Percentiles rank a stretch among this genome's conserved stretches.
Evolutionary conservation across 2,888 invertebrate species (phyloP).

Genomic region (Smittia aterrima): DNA sequence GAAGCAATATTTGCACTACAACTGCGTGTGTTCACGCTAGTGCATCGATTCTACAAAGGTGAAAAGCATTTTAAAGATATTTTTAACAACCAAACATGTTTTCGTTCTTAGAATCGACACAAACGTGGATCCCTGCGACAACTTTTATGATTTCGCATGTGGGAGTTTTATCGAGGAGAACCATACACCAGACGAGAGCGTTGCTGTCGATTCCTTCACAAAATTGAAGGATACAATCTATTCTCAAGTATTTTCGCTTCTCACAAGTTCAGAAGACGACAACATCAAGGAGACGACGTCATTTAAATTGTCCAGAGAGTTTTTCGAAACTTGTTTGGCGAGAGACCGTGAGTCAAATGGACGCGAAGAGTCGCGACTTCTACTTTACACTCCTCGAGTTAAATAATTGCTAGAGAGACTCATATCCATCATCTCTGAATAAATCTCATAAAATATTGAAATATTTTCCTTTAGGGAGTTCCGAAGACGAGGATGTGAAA

Average conservation of each 20-base stretch:
- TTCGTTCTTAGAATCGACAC: slow-evolving; percentile 54
- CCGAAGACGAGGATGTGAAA: not conserved
- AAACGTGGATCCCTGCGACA: slow-evolving; percentile 71
- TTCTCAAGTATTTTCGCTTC: not conserved
- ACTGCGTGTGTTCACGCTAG: not conserved
- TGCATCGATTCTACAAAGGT: not conserved
- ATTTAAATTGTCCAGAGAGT: not conserved
- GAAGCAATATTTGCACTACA: not conserved
- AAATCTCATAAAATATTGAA: too few relatives aligned
- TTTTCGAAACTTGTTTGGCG: not conserved
- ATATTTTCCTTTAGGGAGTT: not conserved
- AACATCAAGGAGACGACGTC: not conserved
- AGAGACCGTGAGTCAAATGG: not conserved
- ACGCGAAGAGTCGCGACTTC: too few relatives aligned
- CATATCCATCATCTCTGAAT: too few relatives aligned
- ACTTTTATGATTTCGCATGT: slow-evolving; percentile 71
- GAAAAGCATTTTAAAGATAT: not conserved
- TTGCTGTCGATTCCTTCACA: not conserved
- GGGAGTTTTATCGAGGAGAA: slow-evolving; percentile 81
- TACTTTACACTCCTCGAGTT: too few relatives aligned
- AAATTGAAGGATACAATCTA: not conserved
- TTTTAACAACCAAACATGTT: not conserved
- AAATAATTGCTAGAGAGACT: too few relatives aligned
- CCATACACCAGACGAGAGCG: slow-evolving; percentile 83
- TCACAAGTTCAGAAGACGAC: not conserved